phyloP scores from a whole-genome alignment of 2,113 vertebrate species.

The Centropus bengalensis region DNA sequence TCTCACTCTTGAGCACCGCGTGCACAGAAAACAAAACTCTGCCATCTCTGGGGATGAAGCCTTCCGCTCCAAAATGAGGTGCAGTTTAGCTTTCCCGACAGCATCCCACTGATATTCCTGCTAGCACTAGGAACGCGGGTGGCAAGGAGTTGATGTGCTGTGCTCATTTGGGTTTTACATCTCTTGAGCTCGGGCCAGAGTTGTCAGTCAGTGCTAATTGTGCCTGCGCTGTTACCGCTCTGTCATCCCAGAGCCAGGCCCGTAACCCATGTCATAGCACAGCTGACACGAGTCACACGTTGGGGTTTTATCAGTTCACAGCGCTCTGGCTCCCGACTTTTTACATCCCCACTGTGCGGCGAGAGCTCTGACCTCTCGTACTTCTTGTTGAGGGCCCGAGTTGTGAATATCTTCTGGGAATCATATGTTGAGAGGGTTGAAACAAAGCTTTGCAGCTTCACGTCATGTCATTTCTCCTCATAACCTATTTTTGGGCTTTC shows the following conservation, averaged over 20 bases:
- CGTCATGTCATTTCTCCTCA: background rate
- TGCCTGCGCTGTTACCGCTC: background rate
- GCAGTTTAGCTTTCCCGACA: background rate
- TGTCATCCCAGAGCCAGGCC: background rate
- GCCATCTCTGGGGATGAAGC: fast-evolving
- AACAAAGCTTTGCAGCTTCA: background rate
- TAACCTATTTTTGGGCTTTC: background rate
- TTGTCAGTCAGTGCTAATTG: conserved; percentile 16
- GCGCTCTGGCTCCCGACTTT: background rate
- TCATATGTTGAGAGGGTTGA: conserved; percentile 4
- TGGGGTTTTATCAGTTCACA: background rate
- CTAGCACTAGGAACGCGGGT: fast-evolving
- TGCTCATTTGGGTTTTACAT: background rate
- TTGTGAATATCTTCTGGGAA: background rate
- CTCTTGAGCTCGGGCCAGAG: conserved; percentile 33
- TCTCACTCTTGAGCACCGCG: background rate
- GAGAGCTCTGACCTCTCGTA: background rate
- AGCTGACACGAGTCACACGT: conserved; percentile 1
- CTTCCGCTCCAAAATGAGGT: background rate
- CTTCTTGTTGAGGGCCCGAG: background rate
- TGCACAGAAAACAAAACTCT: too few species aligned
- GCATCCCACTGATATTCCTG: background rate
- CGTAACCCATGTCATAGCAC: background rate
- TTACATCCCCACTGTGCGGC: background rate
- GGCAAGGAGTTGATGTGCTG: background rate